These are phyloP conservation scores for Epizoanthus illoricatus DNA, from an alignment of 92 coral and sea anemone species.

Conservation along the genomic window DNA sequence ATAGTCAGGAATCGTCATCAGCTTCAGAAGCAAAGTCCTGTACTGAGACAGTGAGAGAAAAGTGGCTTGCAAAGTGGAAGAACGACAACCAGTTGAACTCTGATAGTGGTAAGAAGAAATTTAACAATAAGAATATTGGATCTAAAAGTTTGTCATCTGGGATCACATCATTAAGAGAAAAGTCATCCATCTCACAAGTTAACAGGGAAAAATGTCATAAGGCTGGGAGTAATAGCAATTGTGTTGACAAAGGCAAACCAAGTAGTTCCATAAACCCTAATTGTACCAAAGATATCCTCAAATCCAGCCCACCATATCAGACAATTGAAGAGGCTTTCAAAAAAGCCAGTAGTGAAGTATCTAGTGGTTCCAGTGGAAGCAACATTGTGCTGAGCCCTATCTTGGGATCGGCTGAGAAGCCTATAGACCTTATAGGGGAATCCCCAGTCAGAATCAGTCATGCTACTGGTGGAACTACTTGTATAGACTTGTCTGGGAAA, in stretches of 20 bases:
- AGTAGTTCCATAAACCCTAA: slow-evolving; percentile 21
- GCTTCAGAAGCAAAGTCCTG: slow-evolving; percentile 8
- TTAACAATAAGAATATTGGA: not conserved
- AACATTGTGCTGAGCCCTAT: not conserved
- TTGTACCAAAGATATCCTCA: slow-evolving; percentile 40
- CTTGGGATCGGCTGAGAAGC: slow-evolving; percentile 39
- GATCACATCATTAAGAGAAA: not conserved
- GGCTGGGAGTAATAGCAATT: not conserved
- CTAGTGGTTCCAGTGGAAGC: not conserved
- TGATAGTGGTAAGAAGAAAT: not conserved
- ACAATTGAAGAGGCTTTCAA: slow-evolving; percentile 87
- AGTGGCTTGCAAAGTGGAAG: slow-evolving; percentile 31
- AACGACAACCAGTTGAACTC: not conserved
- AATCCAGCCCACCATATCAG: slow-evolving; percentile 15
- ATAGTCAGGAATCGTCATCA: not conserved
- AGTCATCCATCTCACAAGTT: slow-evolving; percentile 6
- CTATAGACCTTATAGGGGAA: slow-evolving; percentile 28
- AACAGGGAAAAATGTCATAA: not conserved
- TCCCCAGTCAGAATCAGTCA: not conserved
- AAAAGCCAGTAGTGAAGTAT: slow-evolving; percentile 14
- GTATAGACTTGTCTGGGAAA: slow-evolving; percentile 23
- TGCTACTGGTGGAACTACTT: not conserved
- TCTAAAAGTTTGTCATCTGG: not conserved
- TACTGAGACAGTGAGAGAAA: slow-evolving; percentile 21
- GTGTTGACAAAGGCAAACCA: not conserved